Evolutionary conservation across 2,797 vertebrate species (phyloP), one percentile per base, ranked within the genome.

Genomic region (Sebastes steindachneri): DNA sequence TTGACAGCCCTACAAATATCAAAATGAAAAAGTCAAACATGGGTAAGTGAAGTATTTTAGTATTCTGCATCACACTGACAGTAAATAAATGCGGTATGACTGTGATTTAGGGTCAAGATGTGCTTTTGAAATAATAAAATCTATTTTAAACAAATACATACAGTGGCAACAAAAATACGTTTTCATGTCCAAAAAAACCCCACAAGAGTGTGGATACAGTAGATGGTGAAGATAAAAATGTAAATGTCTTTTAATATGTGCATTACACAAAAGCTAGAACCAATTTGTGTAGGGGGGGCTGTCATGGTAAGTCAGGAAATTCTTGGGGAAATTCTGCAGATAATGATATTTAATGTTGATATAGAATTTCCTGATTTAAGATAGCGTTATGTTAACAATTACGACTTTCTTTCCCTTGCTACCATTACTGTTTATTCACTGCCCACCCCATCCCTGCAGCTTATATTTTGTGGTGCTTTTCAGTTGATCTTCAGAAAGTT

Each of bases 401-500:
- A 77, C 11, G 6, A 5, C 8, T 57, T 55, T 66, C 53, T 48
- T 74, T 66, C 4, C 75, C 63, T 72, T 41, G 26, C n/a, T 53
- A 21, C 37, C 37, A 37, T 70, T 75, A 73, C 15, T 70, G 58
- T 60, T 80, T 68, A 41, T 80, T 75, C 14, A 17, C 29, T 64
- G 41, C 45, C 53, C 45, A 69, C 19, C 63, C 68, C 45, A 25
- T 19, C 59, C 23, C 64, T 64, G 45, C 33, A 31, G 48, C 29
- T 78, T 54, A 63, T 67, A 67, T 57, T 69, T 73, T 68, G 62
- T 71, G 68, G 29, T 87, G 57, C 79, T 83, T 86, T 84, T 83
- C 19, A 77, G 26, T 88, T 88, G 80, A 84, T 92, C 75, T 72
- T 65, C 41, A 84, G 88, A 80, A 92, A 79, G 85, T 79, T 75